phyloP scores from a whole-genome alignment of 2,113 vertebrate genomes.

The Pavo muticus region DNA sequence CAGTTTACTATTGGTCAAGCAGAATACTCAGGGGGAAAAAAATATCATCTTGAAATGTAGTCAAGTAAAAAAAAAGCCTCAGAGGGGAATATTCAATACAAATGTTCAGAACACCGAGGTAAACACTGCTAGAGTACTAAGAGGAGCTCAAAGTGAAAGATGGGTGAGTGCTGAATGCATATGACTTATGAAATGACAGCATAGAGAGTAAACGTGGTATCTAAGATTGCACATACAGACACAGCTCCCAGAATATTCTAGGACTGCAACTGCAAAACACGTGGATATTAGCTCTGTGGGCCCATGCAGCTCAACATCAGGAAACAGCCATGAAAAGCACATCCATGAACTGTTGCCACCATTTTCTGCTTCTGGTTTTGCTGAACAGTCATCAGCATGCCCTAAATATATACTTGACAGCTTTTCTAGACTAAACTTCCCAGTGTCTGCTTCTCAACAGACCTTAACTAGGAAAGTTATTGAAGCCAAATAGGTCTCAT shows the following conservation, averaged over 20 bases:
- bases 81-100: not conserved
- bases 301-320: not conserved
- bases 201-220: not conserved
- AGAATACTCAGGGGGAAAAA: not conserved
- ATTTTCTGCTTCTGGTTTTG: not conserved
- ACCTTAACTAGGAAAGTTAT: not conserved
- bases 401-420: not conserved
- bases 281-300: not conserved
- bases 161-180: not conserved
- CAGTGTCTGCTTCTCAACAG: rapidly evolving
- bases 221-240: not conserved
- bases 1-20: not conserved
- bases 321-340: not conserved
- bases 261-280: not conserved
- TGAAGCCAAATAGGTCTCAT: not conserved
- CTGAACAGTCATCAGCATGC: not conserved
- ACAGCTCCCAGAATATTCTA: not conserved
- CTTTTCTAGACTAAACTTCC: not conserved
- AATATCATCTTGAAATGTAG: not conserved
- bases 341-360: not conserved
- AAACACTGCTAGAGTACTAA: not conserved
- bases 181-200: rapidly evolving
- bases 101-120: not conserved
- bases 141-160: not conserved
- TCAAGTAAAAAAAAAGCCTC: not conserved